These are phyloP conservation scores for Ctenopoma multispine DNA, from an alignment of 2,797 vertebrate genomes.

Conservation along the genomic window DNA sequence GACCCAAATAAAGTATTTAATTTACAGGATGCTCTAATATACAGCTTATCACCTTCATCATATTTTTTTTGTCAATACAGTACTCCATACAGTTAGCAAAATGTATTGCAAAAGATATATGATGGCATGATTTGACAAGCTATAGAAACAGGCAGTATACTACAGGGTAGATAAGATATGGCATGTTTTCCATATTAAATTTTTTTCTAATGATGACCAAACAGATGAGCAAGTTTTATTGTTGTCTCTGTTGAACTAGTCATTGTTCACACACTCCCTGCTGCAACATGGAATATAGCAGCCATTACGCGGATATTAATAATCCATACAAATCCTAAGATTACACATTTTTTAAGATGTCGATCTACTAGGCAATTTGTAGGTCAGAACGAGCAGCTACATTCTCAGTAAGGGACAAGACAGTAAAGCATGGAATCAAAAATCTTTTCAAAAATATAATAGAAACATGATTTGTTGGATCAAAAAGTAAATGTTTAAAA, in stretches of 20 bases:
- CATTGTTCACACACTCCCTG: slow-evolving; percentile 1
- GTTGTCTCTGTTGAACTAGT: slow-evolving; percentile 17
- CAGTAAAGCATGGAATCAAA: slow-evolving; percentile 15
- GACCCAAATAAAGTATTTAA: background rate
- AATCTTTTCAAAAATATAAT: background rate
- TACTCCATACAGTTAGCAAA: background rate
- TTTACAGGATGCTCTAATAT: background rate
- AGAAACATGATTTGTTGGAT: slow-evolving; percentile 17
- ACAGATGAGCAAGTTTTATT: slow-evolving; percentile 36
- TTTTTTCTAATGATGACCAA: slow-evolving; percentile 14
- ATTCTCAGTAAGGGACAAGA: background rate
- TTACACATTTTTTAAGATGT: slow-evolving; percentile 44
- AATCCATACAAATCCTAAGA: slow-evolving; percentile 35
- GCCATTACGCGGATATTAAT: slow-evolving; percentile 45
- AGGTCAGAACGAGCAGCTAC: background rate
- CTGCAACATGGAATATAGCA: background rate
- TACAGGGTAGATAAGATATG: background rate
- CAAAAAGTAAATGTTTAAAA: slow-evolving; percentile 2
- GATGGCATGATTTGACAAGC: slow-evolving; percentile 2
- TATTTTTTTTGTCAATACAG: background rate
- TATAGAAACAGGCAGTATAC: background rate
- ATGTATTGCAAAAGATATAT: slow-evolving; percentile 2
- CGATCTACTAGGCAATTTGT: slow-evolving; percentile 9
- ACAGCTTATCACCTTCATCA: background rate
- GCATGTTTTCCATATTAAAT: slow-evolving; percentile 21